Evolutionary conservation across 2,888 invertebrate species (phyloP).

Genomic region (Protophormia terraenovae): DNA sequence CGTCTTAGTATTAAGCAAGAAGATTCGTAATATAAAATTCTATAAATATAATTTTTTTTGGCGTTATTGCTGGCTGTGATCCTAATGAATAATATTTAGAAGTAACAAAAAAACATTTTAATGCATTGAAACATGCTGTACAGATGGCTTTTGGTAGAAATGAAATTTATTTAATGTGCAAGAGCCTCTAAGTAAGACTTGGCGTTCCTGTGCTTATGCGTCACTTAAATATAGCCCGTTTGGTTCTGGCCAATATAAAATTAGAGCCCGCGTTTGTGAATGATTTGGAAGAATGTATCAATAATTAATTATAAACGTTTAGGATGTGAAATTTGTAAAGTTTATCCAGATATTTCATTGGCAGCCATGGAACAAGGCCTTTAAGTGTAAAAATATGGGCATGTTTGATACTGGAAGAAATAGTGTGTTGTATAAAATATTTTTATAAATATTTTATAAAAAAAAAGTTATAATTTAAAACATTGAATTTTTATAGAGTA

Average conservation of each 20-base stretch:
- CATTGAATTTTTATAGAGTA: too few relatives aligned
- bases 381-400: conserved; percentile 80
- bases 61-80: conserved; percentile 93
- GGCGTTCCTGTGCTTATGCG: conserved; percentile 90
- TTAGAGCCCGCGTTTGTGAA: conserved; percentile 88
- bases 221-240: conserved; percentile 92
- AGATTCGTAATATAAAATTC: too few relatives aligned
- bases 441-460: too few relatives aligned
- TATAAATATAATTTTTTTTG: too few relatives aligned
- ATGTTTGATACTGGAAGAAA: conserved; percentile 74
- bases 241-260: conserved; percentile 87
- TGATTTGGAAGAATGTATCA: conserved; percentile 90
- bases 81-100: conserved; percentile 92
- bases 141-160: conserved; percentile 96
- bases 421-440: too few relatives aligned
- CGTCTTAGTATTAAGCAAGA: too few relatives aligned
- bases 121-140: conserved; percentile 90
- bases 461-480: too few relatives aligned
- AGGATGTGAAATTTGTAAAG: conserved; percentile 88
- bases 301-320: conserved; percentile 81
- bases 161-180: conserved; percentile 88
- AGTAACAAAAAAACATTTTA: conserved; percentile 94
- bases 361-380: conserved; percentile 86
- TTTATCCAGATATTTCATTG: conserved; percentile 92
- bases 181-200: conserved; percentile 88